Conservation (phyloP, 1,140 invertebrate species). For the Nasonia vitripennis region DNA sequence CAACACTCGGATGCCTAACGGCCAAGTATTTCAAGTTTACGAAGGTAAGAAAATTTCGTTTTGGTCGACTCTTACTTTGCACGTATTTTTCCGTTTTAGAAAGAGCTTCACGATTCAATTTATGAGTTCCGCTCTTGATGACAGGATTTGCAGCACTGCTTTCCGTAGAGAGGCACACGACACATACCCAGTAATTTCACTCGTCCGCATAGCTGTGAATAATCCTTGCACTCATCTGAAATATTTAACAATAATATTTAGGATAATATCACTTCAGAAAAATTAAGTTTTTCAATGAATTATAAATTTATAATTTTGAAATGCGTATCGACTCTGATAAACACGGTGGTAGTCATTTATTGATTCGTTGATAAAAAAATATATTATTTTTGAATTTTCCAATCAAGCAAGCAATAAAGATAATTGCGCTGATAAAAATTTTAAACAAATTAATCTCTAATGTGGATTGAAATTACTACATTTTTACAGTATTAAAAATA, state of each 20-base stretch:
- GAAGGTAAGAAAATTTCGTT: slow-evolving; percentile 56
- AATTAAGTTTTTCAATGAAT: slow-evolving; percentile 8
- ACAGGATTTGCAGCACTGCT: slow-evolving; percentile 90
- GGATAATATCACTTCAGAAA: neutral
- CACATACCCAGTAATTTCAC: slow-evolving; percentile 90
- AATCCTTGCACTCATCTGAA: slow-evolving; percentile 85
- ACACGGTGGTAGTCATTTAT: too few species aligned
- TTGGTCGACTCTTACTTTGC: slow-evolving; percentile 54
- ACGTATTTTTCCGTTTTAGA: slow-evolving; percentile 47
- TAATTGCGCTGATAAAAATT: too few species aligned
- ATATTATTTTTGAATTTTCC: too few species aligned
- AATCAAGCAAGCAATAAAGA: too few species aligned
- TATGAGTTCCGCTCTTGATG: slow-evolving; percentile 53
- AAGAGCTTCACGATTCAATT: slow-evolving; percentile 3
- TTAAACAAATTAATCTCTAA: too few species aligned
- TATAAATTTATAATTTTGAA: too few species aligned
- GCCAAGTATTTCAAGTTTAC: neutral
- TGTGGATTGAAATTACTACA: too few species aligned
- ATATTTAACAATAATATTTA: slow-evolving; percentile 23
- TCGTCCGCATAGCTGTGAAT: slow-evolving; percentile 86
- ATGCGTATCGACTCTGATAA: too few species aligned
- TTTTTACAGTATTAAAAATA: too few species aligned
- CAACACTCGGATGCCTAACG: neutral
- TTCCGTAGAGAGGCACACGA: slow-evolving; percentile 85
- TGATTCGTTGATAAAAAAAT: too few species aligned